Conservation (phyloP, 2,888 invertebrate genomes). For the Caenorhabditis wallacei region DNA sequence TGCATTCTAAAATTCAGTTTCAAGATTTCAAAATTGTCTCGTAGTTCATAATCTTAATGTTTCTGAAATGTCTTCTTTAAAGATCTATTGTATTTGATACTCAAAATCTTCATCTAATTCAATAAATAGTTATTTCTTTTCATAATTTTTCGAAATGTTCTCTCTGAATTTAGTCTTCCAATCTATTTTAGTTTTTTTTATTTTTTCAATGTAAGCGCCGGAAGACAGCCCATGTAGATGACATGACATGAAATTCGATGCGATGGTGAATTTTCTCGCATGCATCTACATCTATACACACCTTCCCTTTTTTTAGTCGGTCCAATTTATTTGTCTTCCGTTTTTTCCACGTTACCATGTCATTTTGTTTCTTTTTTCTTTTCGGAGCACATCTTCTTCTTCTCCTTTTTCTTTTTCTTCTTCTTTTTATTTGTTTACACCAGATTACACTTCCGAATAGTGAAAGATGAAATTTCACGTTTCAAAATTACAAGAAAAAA, state of each 20-base stretch:
- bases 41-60: no score
- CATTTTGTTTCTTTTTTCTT: slow-evolving; percentile 28
- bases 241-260: slow-evolving; percentile 61
- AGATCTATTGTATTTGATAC: no score
- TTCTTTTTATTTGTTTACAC: slow-evolving; percentile 53
- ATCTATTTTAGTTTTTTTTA: slow-evolving; percentile 13
- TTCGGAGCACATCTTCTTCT: slow-evolving; percentile 20
- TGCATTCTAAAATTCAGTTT: no score
- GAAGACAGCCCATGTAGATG: slow-evolving; percentile 45
- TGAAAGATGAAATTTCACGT: slow-evolving; percentile 56
- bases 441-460: slow-evolving; percentile 52
- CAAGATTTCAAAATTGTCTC: no score
- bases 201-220: slow-evolving; percentile 35
- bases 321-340: slow-evolving; percentile 45
- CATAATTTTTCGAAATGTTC: no score
- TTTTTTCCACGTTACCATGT: slow-evolving; percentile 52
- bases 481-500: slow-evolving; percentile 41
- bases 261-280: slow-evolving; percentile 59
- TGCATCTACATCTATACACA: slow-evolving; percentile 53
- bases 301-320: slow-evolving; percentile 41
- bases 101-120: no score
- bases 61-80: no score
- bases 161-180: no score
- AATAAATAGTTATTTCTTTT: no score
- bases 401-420: slow-evolving; percentile 20